These are phyloP conservation scores for Choloepus hoffmanni DNA, from an alignment of 2,113 vertebrate genomes.

Conservation along the genomic window DNA sequence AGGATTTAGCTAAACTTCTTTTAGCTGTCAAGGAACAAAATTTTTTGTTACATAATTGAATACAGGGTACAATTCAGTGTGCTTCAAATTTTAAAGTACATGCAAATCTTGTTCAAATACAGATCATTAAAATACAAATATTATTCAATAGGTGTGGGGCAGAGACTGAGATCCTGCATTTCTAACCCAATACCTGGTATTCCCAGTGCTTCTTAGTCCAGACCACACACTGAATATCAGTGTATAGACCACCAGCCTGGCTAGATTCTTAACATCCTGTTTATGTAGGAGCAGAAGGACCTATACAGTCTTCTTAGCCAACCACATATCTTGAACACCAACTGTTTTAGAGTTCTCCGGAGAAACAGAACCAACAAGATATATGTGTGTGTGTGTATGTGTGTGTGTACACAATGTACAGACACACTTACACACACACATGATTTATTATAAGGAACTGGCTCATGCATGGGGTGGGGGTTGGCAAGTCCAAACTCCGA, in stretches of 20 bases:
- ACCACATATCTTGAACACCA: background rate
- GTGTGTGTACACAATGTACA: no score
- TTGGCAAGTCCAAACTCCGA: no score
- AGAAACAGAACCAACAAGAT: no score
- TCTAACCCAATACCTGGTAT: background rate
- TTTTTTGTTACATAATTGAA: background rate
- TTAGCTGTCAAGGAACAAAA: background rate
- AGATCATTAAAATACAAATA: conserved; percentile 9
- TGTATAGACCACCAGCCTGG: background rate
- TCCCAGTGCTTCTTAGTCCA: background rate
- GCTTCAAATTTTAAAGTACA: background rate
- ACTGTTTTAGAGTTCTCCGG: no score
- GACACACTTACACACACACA: no score
- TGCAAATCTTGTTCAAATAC: background rate
- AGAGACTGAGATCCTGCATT: background rate
- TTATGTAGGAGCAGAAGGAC: background rate
- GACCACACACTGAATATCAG: background rate
- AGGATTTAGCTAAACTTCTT: background rate
- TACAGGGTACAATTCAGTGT: background rate
- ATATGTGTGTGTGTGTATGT: no score
- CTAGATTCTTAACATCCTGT: background rate
- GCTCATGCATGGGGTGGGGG: no score
- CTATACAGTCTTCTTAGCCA: background rate
- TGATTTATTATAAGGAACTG: no score
- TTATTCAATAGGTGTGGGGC: background rate